Percentiles rank a stretch among this genome's conserved stretches.
Evolutionary conservation across 1,140 invertebrate species (phyloP).

Genomic region (Papilio polytes): DNA sequence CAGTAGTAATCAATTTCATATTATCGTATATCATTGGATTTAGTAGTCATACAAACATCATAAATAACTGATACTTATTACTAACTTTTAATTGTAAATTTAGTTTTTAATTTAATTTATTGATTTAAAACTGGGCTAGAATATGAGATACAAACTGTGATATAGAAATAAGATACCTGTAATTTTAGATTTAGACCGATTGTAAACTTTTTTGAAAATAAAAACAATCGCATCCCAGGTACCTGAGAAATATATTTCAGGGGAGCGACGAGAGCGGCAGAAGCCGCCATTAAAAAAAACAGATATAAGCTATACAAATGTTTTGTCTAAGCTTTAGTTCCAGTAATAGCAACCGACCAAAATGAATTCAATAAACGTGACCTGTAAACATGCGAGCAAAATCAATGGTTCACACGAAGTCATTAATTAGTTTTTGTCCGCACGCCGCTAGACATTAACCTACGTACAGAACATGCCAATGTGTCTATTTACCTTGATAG

Average conservation of each 20-base stretch:
- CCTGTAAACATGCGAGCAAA: neutral
- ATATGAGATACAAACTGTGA: too few relatives aligned
- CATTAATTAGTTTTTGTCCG: slow-evolving; percentile 38
- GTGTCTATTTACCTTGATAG: slow-evolving; percentile 41
- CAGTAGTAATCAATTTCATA: neutral
- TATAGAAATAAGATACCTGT: too few relatives aligned
- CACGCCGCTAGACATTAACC: slow-evolving; percentile 33
- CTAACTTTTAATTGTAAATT: too few relatives aligned
- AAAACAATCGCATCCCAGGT: too few relatives aligned
- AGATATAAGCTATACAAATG: slow-evolving; percentile 15
- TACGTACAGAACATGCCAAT: slow-evolving; percentile 30
- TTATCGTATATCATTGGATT: neutral
- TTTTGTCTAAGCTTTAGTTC: neutral
- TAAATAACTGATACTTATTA: neutral
- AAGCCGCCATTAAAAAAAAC: too few relatives aligned
- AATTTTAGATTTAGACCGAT: too few relatives aligned
- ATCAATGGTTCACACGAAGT: slow-evolving; percentile 23
- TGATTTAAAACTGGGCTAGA: too few relatives aligned
- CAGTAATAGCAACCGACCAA: neutral
- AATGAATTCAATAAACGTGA: slow-evolving; percentile 20
- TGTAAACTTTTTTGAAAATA: too few relatives aligned
- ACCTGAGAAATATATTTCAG: too few relatives aligned
- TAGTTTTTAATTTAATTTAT: too few relatives aligned
- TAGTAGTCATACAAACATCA: neutral
- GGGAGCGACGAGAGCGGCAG: too few relatives aligned